These are phyloP conservation scores for Diachrysia chrysitis DNA, from an alignment of 2,888 invertebrate species.

Conservation along the genomic window DNA sequence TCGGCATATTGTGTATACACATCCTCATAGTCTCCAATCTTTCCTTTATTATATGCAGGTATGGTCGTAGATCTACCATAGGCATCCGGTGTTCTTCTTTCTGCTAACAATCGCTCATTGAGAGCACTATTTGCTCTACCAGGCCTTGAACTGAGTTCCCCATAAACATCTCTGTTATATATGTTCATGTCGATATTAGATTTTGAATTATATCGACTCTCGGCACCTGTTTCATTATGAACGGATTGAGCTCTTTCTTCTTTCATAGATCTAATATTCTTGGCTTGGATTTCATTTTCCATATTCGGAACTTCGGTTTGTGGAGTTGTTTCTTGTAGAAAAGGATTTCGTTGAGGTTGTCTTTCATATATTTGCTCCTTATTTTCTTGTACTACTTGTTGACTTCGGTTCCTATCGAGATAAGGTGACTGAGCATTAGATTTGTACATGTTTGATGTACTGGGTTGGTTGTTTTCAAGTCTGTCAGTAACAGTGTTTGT, in stretches of 20 bases:
- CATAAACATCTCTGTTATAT: slow-evolving; percentile 79
- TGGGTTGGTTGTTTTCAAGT: slow-evolving; percentile 78
- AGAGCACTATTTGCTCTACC: slow-evolving; percentile 70
- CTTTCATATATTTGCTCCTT: slow-evolving; percentile 78
- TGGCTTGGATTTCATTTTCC: slow-evolving; percentile 65
- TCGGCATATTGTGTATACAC: slow-evolving; percentile 87
- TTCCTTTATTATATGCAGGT: slow-evolving; percentile 79
- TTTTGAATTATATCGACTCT: slow-evolving; percentile 66
- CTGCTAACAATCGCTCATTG: slow-evolving; percentile 84
- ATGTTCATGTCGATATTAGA: slow-evolving; percentile 65
- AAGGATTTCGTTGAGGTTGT: slow-evolving; percentile 80
- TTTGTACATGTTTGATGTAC: slow-evolving; percentile 77
- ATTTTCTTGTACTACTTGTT: slow-evolving; percentile 68
- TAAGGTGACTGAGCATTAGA: slow-evolving; percentile 87
- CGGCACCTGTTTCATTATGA: slow-evolving; percentile 70
- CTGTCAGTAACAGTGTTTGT: slow-evolving; percentile 81
- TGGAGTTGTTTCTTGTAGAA: slow-evolving; percentile 76
- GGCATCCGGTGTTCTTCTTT: slow-evolving; percentile 95
- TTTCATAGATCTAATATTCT: slow-evolving; percentile 61
- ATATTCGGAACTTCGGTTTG: slow-evolving; percentile 65
- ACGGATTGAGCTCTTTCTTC: slow-evolving; percentile 64
- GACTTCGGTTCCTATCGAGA: slow-evolving; percentile 83
- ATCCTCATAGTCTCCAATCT: slow-evolving; percentile 93
- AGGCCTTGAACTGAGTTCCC: slow-evolving; percentile 73
- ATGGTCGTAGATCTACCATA: slow-evolving; percentile 91